Evolutionary conservation across 2,888 invertebrate species (phyloP), one percentile per base, ranked within the genome.

Genomic region (Dasysyrphus tricinctus): DNA sequence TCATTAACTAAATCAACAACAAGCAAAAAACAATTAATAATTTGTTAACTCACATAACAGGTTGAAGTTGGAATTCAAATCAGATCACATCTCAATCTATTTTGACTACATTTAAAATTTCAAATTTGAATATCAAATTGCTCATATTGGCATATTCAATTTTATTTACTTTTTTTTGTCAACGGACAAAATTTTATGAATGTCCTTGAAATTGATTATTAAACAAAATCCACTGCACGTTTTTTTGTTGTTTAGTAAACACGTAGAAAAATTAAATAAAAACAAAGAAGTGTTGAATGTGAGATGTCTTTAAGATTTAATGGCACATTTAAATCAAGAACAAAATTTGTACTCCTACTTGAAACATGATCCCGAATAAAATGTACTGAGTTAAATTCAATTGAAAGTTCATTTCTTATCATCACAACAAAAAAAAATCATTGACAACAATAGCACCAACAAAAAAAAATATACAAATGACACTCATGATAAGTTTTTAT

Each of bases 351-450:
- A 69, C 72, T 42, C 70, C 61, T 24, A 24, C 14, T 57, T 49
- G 29, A 80, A 69, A 57, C 56, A 42, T 63, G 24, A 39, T 24
- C 7, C 65, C 39, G 7, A 72, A 67, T 37, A 14, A 49, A 37
- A 37, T 24, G 39, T 37, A 12, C 51, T 19, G 19, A 61, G 73
- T 24, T 3, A 32, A 65, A 57, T 72, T 61, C n/a, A 9, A 59
- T 37, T 70, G 44, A 74, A 78, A 72, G 77, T 63, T 75, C 74
- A 77, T 29, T 70, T 32, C 85, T 86, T 86, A 86, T 86, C 85
- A 19, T 63, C 19, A 24, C 1, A 24, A 24, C n/a, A n/a, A n/a
- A n/a, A 61, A 24, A 12, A 44, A 76, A 76, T 76, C n/a, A 76
- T 37, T 49, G 2, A 67, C 24, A 34, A 49, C 54, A 70, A 54